phyloP scores from a whole-genome alignment of 2,797 vertebrate genomes.

The Peromyscus melanophrys region DNA sequence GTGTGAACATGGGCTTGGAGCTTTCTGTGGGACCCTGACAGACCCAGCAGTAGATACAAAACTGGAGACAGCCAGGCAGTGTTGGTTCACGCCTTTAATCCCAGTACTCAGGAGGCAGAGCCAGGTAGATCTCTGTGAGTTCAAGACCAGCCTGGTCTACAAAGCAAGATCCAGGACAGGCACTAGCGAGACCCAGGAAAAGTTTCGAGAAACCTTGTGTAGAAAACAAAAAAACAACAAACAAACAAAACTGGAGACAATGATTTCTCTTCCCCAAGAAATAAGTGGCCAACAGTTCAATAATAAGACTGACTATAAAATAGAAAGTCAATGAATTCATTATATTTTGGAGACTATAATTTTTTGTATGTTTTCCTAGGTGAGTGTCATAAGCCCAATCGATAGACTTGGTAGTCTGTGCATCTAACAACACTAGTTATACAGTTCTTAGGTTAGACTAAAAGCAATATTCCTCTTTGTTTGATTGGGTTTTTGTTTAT shows the following conservation, averaged over 20 bases:
- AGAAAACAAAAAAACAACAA: too few species aligned
- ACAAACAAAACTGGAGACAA: background rate
- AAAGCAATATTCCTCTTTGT: background rate
- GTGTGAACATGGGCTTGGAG: background rate
- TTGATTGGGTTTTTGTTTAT: background rate
- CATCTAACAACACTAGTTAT: background rate
- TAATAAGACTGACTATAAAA: background rate
- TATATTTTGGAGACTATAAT: background rate
- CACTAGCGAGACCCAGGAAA: too few species aligned
- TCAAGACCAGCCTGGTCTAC: too few species aligned
- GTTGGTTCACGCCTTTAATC: too few species aligned
- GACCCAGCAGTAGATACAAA: background rate
- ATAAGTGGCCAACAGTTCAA: background rate
- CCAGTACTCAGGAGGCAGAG: too few species aligned
- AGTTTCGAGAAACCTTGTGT: too few species aligned
- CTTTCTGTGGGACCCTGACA: background rate
- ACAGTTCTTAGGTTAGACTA: background rate
- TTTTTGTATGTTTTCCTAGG: slow-evolving; percentile 10
- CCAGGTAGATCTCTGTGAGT: too few species aligned
- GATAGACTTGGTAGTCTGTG: background rate
- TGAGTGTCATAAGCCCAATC: background rate
- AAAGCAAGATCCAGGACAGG: too few species aligned
- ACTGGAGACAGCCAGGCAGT: background rate
- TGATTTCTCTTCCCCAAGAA: background rate
- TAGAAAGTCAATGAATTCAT: background rate